phyloP scores from a whole-genome alignment of 2,797 vertebrate genomes.

The Perodicticus potto region DNA sequence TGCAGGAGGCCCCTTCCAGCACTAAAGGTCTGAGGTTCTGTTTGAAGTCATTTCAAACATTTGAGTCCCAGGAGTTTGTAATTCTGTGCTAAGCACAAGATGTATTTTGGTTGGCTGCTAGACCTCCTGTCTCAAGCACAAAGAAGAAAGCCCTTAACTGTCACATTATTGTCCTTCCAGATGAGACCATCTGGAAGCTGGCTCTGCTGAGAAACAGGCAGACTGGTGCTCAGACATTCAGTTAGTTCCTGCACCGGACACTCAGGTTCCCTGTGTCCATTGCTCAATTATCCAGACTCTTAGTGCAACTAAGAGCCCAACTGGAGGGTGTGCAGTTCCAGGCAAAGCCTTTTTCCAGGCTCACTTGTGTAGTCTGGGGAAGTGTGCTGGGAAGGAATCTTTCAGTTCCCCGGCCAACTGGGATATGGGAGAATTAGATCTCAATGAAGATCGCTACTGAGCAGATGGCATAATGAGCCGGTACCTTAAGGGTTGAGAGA shows the following conservation, averaged over 20 bases:
- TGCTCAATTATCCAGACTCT: neutral
- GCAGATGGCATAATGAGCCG: neutral
- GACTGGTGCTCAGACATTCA: neutral
- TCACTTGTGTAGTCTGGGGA: neutral
- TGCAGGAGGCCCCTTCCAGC: neutral
- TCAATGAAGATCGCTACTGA: neutral
- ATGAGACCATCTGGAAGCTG: neutral
- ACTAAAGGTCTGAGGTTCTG: neutral
- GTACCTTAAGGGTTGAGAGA: neutral
- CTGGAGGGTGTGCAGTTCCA: neutral
- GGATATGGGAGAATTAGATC: neutral
- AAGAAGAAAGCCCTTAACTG: neutral
- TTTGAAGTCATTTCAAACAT: neutral
- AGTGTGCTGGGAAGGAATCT: neutral
- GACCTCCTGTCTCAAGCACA: neutral
- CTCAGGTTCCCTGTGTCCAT: neutral
- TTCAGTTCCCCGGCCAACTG: neutral
- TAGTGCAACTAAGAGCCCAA: neutral
- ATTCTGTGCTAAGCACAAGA: neutral
- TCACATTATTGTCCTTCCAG: neutral
- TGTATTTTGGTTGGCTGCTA: neutral
- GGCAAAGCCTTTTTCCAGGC: neutral
- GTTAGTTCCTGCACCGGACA: neutral
- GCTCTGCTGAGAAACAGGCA: neutral
- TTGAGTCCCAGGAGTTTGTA: neutral